phyloP scores from a whole-genome alignment of 2,113 vertebrate genomes.

The Psilopogon haemacephalus region DNA sequence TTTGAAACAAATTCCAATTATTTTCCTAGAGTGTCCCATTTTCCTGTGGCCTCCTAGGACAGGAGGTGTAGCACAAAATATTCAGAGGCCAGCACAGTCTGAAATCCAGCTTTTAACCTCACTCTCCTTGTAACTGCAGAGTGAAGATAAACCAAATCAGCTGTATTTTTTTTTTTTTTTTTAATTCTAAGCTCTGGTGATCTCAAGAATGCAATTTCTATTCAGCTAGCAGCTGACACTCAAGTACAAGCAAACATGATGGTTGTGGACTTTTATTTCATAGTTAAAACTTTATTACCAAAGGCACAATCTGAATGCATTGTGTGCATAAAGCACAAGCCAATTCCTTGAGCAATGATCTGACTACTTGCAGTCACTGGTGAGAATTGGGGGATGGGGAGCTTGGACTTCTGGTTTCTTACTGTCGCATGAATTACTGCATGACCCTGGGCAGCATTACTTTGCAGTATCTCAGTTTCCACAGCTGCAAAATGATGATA shows the following conservation, averaged over 20 bases:
- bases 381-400: neutral
- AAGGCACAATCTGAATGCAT: constrained; percentile 1
- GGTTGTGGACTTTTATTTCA: constrained; percentile 39
- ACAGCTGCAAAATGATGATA: neutral
- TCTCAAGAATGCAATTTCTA: constrained; percentile 19
- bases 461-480: neutral
- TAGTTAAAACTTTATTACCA: neutral
- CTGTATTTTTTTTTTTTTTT: neutral
- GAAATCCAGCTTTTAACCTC: neutral
- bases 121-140: neutral
- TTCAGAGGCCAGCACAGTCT: neutral
- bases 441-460: neutral
- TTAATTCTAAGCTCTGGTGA: neutral
- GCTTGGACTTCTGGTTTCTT: neutral
- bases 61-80: neutral
- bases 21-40: neutral
- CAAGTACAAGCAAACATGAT: constrained; percentile 23
- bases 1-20: neutral
- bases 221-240: neutral
- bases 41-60: neutral
- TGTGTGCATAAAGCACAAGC: neutral
- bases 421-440: neutral
- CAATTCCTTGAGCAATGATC: neutral
- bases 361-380: neutral
- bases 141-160: neutral